Conservation (phyloP, 2,888 invertebrate genomes). For the Caenorhabditis sulstoni region DNA sequence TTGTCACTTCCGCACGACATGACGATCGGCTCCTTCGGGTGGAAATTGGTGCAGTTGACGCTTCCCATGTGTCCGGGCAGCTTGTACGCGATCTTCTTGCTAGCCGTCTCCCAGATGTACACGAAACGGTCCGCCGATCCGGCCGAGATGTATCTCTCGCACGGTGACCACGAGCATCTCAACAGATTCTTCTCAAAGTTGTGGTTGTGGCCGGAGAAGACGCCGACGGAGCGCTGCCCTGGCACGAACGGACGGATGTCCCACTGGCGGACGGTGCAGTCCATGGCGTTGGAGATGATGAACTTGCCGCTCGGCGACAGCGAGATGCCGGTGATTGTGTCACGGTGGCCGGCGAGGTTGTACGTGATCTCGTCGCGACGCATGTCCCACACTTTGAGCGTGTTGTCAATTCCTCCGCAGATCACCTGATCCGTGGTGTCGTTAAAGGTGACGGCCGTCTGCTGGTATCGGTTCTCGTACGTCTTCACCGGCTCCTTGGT, state of each 20-base stretch:
- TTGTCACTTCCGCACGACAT: slow-evolving; percentile 96
- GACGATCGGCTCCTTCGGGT: slow-evolving; percentile 93
- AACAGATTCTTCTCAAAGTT: slow-evolving; percentile 98
- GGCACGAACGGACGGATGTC: slow-evolving; percentile 96
- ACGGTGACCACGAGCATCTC: slow-evolving; percentile 93
- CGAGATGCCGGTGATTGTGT: slow-evolving; percentile 92
- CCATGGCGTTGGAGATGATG: slow-evolving; percentile 96
- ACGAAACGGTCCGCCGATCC: slow-evolving; percentile 94
- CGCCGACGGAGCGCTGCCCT: slow-evolving; percentile 92
- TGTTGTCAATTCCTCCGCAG: slow-evolving; percentile 96
- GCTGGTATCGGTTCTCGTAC: slow-evolving; percentile 82
- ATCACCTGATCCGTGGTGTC: slow-evolving; percentile 96
- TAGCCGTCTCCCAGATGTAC: slow-evolving; percentile 96
- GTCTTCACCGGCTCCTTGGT: slow-evolving; percentile 87
- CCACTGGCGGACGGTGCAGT: slow-evolving; percentile 94
- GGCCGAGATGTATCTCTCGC: slow-evolving; percentile 91
- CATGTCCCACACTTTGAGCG: slow-evolving; percentile 95
- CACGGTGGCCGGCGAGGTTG: slow-evolving; percentile 92
- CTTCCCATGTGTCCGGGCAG: slow-evolving; percentile 98
- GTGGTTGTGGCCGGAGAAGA: slow-evolving; percentile 92
- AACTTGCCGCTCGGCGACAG: slow-evolving; percentile 87
- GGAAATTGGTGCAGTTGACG: slow-evolving; percentile 96
- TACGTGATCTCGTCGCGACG: slow-evolving; percentile 89
- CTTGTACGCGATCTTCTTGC: slow-evolving; percentile 93
- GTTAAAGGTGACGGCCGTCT: slow-evolving; percentile 92